phyloP scores from a whole-genome alignment of 2,113 vertebrate species.

The Benitochromis conjunctus region DNA sequence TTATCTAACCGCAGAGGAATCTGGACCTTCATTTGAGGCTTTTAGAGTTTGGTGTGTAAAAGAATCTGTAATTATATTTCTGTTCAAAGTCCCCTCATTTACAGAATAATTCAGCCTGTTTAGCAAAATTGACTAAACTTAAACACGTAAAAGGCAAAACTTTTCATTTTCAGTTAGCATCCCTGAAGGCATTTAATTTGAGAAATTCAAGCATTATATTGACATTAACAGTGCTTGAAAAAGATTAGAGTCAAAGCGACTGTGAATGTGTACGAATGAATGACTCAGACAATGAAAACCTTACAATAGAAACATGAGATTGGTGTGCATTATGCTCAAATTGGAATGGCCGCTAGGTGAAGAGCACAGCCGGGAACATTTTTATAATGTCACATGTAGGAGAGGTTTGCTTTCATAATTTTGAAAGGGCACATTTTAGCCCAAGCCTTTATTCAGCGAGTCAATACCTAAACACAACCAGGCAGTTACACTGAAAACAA shows the following conservation, averaged over 20 bases:
- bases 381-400: neutral
- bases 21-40: neutral
- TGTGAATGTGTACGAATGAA: neutral
- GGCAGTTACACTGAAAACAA: neutral
- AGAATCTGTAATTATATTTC: neutral
- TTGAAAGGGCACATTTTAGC: neutral
- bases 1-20: neutral
- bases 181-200: neutral
- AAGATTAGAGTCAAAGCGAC: neutral
- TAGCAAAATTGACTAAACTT: neutral
- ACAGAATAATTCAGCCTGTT: neutral
- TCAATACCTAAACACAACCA: neutral
- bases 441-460: neutral
- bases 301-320: neutral
- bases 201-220: neutral
- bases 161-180: neutral
- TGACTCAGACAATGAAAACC: neutral
- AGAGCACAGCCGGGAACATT: neutral
- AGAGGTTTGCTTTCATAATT: neutral
- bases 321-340: neutral
- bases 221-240: neutral
- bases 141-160: neutral
- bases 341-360: neutral
- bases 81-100: neutral
- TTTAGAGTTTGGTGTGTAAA: neutral